Conservation (phyloP, 1,140 invertebrate genomes). For the Megalopta genalis region DNA sequence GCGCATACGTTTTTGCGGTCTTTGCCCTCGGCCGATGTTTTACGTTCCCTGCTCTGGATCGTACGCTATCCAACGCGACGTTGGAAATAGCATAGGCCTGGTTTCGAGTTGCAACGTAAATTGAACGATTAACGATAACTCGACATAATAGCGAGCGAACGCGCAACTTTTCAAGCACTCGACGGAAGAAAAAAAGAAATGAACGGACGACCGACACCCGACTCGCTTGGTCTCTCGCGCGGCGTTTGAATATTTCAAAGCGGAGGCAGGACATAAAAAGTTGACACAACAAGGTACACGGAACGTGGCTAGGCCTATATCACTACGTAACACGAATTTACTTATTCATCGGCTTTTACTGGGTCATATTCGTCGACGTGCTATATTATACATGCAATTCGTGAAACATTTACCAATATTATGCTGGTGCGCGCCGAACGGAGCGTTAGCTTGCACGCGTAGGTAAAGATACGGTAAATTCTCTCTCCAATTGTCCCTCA, state of each 20-base stretch:
- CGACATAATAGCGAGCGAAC: too few species aligned
- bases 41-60: too few species aligned
- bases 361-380: not conserved
- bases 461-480: not conserved
- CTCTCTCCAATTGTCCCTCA: too few species aligned
- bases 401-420: slow-evolving; percentile 26
- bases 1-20: too few species aligned
- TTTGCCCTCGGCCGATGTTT: too few species aligned
- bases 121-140: too few species aligned
- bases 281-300: slow-evolving; percentile 30
- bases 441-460: not conserved
- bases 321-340: slow-evolving; percentile 39
- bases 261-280: slow-evolving; percentile 19
- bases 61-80: too few species aligned
- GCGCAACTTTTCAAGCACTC: too few species aligned
- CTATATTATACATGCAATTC: not conserved
- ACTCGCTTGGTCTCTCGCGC: not conserved
- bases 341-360: slow-evolving; percentile 34
- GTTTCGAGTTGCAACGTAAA: too few species aligned
- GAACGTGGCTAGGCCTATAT: slow-evolving; percentile 9
- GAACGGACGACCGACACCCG: too few species aligned
- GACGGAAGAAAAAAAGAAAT: too few species aligned
- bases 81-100: not conserved
- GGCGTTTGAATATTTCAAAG: slow-evolving; percentile 45
- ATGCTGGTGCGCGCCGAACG: not conserved